Conservation (phyloP, 2,888 invertebrate genomes). For the Sarcophaga carnaria region DNA sequence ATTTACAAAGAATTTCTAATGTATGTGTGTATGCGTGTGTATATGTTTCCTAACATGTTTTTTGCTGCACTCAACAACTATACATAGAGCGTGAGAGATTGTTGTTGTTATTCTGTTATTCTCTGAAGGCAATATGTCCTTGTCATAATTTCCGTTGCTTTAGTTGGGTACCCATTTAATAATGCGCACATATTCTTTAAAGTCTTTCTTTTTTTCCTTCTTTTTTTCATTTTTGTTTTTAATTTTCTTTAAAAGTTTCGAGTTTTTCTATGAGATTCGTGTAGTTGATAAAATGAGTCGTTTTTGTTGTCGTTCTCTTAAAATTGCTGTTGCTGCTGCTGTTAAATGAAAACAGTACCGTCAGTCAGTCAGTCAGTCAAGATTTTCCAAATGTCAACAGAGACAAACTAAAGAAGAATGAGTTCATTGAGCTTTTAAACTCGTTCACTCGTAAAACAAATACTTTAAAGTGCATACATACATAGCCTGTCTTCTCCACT, state of each 20-base stretch:
- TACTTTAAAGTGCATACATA: background rate
- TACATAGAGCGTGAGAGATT: background rate
- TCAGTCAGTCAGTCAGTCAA: background rate
- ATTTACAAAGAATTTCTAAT: too few species aligned
- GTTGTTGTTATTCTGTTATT: background rate
- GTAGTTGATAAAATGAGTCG: background rate
- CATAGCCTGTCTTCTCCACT: background rate
- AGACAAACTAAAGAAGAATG: background rate
- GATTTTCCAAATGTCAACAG: slow-evolving; percentile 8
- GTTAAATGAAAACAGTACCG: background rate
- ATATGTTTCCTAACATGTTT: too few species aligned
- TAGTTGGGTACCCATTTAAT: background rate
- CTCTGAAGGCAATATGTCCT: slow-evolving; percentile 2
- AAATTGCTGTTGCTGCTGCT: background rate
- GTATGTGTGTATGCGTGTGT: too few species aligned
- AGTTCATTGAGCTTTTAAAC: background rate
- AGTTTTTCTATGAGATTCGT: background rate
- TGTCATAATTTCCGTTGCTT: slow-evolving; percentile 15
- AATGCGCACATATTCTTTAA: background rate
- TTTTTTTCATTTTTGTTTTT: background rate
- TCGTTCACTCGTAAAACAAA: background rate
- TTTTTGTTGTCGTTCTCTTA: background rate
- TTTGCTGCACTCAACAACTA: too few species aligned
- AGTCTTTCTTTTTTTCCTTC: background rate
- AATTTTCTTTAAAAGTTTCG: background rate